These are phyloP conservation scores for Theristus sp. DNA, from an alignment of 2,888 invertebrate genomes.

Conservation along the genomic window DNA sequence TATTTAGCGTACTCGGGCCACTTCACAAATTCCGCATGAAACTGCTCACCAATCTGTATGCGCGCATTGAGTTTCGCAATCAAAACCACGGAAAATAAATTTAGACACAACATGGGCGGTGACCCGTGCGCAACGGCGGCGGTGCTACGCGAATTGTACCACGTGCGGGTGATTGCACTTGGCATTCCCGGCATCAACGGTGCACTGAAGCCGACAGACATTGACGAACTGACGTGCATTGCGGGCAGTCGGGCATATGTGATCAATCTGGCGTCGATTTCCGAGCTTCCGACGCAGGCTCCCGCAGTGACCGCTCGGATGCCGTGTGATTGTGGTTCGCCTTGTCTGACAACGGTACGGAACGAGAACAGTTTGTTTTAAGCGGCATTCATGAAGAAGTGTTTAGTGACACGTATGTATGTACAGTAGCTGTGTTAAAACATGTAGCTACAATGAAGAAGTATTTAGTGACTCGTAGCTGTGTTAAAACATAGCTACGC, in stretches of 20 bases:
- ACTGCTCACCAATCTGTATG: no score
- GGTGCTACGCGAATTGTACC: not conserved
- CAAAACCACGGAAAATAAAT: no score
- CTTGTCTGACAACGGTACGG: not conserved
- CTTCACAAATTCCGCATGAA: no score
- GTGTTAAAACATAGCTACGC: no score
- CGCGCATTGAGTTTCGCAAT: no score
- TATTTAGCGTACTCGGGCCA: no score
- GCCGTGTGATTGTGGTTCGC: not conserved
- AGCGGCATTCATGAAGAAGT: no score
- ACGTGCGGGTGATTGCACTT: not conserved
- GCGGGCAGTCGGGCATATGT: not conserved
- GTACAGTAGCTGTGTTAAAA: no score
- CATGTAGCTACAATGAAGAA: no score
- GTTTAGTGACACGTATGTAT: no score
- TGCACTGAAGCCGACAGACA: not conserved
- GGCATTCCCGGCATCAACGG: not conserved
- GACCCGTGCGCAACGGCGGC: not conserved
- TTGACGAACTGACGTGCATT: not conserved
- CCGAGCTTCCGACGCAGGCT: not conserved
- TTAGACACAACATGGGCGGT: not conserved
- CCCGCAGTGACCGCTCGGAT: not conserved
- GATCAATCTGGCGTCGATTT: not conserved
- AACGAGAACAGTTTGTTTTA: no score
- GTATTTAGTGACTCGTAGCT: no score